Evolutionary conservation across 35 echinoderm and acorn worm genomes (phyloP).

Genomic region (Eucidaris tribuloides): DNA sequence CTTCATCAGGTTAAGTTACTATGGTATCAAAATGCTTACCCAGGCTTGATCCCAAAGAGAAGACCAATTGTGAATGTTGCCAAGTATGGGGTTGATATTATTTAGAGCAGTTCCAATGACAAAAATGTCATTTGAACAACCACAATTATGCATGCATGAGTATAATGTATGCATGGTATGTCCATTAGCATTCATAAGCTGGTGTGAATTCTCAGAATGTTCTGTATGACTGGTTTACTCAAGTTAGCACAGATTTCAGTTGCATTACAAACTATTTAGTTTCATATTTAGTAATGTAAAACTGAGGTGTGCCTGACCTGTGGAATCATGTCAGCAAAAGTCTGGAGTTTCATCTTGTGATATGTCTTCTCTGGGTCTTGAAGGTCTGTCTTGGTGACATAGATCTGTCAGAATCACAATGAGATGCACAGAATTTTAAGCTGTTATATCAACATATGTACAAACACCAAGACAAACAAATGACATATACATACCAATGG

Average conservation of each 20-base stretch:
- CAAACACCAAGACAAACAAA: neutral
- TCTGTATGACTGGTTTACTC: neutral
- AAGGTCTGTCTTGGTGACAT: conserved; percentile 54
- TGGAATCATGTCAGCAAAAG: conserved; percentile 57
- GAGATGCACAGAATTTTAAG: neutral
- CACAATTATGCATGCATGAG: neutral
- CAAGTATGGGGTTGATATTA: too few species aligned
- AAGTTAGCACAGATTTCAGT: neutral
- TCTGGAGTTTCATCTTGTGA: conserved; percentile 43
- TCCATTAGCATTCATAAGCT: neutral
- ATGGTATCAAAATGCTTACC: too few species aligned
- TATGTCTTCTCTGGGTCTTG: conserved; percentile 50
- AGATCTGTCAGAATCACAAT: conserved; percentile 37
- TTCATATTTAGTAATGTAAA: neutral
- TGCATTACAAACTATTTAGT: neutral
- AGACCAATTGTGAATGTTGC: too few species aligned
- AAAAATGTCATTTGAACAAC: too few species aligned
- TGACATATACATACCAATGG: neutral
- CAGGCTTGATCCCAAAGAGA: too few species aligned
- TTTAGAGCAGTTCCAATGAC: too few species aligned
- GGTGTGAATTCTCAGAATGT: neutral
- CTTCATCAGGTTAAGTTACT: too few species aligned
- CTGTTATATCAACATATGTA: neutral
- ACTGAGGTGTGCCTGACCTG: conserved; percentile 7
- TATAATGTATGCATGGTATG: neutral